A percentile compares a stretch with the other conserved stretches of the same genome.
Conservation (phyloP, 2,113 vertebrate genomes). For the Chloropsis cyanopogon region DNA sequence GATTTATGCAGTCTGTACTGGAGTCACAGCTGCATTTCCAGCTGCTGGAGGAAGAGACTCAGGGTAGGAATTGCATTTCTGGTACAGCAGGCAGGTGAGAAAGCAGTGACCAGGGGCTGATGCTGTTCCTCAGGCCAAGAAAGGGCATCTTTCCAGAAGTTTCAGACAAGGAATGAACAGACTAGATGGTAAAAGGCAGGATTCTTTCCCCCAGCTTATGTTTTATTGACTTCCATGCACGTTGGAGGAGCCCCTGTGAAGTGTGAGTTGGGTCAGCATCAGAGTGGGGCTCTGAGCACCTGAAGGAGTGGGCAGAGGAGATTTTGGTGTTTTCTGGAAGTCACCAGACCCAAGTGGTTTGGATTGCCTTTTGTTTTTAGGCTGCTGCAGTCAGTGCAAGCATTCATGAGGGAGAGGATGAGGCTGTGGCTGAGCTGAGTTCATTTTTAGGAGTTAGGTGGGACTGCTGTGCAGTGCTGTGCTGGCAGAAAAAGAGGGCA, state of each 20-base stretch:
- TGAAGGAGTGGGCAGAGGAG: accelerated
- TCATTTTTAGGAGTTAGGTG: neutral
- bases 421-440: neutral
- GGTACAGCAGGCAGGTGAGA: neutral
- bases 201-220: neutral
- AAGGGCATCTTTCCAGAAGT: neutral
- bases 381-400: neutral
- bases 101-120: neutral
- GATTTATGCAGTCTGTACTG: neutral
- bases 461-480: neutral
- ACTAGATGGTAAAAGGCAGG: neutral
- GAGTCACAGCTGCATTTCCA: neutral
- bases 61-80: neutral
- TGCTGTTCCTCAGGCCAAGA: neutral
- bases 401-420: neutral
- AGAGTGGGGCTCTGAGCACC: neutral
- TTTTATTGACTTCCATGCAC: neutral
- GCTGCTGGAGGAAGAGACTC: neutral
- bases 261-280: neutral
- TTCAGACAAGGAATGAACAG: neutral
- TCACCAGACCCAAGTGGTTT: neutral
- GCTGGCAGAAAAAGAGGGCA: neutral
- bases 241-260: neutral
- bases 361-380: neutral
- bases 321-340: neutral